These are phyloP conservation scores for Melipona beecheii DNA, from an alignment of 2,888 invertebrate species.

Conservation along the genomic window DNA sequence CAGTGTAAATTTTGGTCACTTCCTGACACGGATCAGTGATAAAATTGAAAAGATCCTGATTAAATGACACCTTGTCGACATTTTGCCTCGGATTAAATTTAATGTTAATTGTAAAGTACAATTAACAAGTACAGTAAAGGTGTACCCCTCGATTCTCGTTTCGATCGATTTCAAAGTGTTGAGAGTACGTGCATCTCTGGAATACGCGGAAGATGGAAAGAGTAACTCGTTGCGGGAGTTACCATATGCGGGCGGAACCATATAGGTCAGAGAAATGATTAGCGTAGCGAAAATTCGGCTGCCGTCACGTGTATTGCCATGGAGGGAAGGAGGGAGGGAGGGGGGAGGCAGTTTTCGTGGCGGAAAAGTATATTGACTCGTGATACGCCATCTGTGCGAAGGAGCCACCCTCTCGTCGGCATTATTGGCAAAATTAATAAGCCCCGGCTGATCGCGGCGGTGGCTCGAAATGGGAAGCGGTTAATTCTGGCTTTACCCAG, in stretches of 20 bases:
- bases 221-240: constrained; percentile 23
- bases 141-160: too few species aligned
- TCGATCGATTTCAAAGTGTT: too few species aligned
- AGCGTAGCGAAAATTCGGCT: constrained; percentile 62
- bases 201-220: neutral
- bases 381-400: constrained; percentile 81
- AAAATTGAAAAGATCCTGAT: too few species aligned
- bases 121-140: too few species aligned
- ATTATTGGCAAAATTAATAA: constrained; percentile 82
- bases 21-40: too few species aligned
- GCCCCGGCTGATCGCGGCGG: constrained; percentile 71
- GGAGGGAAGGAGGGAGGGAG: constrained; percentile 13
- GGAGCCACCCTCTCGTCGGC: constrained; percentile 64
- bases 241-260: constrained; percentile 41
- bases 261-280: constrained; percentile 68
- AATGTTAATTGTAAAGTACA: too few species aligned
- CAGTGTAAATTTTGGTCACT: too few species aligned
- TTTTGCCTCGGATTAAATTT: too few species aligned
- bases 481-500: constrained; percentile 76
- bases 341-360: constrained; percentile 48
- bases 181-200: too few species aligned
- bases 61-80: too few species aligned
- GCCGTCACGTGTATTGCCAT: constrained; percentile 65
- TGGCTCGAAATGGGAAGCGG: constrained; percentile 76
- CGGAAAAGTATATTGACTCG: constrained; percentile 81